Conservation (phyloP, 2,888 invertebrate species). For the Morinoia aosen region DNA sequence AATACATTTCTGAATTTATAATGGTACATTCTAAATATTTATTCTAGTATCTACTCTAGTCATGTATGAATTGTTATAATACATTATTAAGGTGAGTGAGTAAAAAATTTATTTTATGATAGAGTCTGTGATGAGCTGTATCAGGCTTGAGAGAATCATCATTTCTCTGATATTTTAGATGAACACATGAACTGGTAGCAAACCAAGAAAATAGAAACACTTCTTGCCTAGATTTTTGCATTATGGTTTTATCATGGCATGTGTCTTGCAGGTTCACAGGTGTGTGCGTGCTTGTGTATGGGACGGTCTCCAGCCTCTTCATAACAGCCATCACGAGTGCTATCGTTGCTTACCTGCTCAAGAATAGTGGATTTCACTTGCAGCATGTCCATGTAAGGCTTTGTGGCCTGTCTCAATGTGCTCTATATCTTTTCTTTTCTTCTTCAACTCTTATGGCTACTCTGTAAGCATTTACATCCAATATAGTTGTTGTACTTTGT, state of each 20-base stretch:
- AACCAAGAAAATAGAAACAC: no score
- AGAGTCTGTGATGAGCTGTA: background rate
- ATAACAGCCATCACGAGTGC: slow-evolving; percentile 48
- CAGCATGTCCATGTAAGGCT: slow-evolving; percentile 33
- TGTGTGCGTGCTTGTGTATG: slow-evolving; percentile 42
- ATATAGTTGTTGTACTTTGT: no score
- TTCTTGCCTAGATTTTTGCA: background rate
- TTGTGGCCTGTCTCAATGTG: slow-evolving; percentile 50
- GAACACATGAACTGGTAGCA: background rate
- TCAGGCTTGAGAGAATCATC: background rate
- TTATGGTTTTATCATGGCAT: background rate
- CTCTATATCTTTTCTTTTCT: slow-evolving; percentile 57
- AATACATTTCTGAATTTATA: background rate
- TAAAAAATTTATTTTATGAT: background rate
- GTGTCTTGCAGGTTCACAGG: slow-evolving; percentile 41
- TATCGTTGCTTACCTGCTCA: slow-evolving; percentile 37
- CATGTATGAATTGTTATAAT: background rate
- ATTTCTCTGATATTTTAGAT: background rate
- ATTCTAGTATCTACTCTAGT: background rate
- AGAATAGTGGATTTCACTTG: slow-evolving; percentile 16
- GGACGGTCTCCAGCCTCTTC: slow-evolving; percentile 37
- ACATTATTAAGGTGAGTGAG: background rate
- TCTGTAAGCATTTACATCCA: background rate
- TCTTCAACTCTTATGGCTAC: slow-evolving; percentile 33
- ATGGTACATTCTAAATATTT: background rate